Evolutionary conservation across 2,797 vertebrate species (phyloP), one percentile per base, ranked within the genome.

Genomic region (Takifugu ocellatus): DNA sequence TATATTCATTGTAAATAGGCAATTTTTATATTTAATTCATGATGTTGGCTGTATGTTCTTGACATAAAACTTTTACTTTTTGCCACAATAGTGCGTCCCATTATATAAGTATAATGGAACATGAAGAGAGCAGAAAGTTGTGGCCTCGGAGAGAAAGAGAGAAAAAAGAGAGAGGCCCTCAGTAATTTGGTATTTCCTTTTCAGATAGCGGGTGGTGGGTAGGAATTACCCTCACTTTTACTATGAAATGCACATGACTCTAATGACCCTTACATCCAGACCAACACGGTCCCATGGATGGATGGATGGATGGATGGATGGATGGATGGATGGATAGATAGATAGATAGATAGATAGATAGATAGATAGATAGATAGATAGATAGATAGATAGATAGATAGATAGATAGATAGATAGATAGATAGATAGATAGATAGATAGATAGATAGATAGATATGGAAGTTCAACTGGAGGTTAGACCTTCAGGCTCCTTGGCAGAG

Each of bases 151-250:
- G 6, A 45, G 27, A 25, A 16, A 49, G 36, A 39, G 26, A 36
- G 27, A 49, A 8, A 25, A 36, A 8, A 61, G 21, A 48, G 42
- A 26, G 53, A 76, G 72, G 70, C 57, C 76, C 76, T 79, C 60
- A 53, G 74, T 88, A 88, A 89, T 88, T 83, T 87, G 87, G 87
- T 85, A 89, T 88, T 90, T 90, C 87, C 85, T 87, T 83, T 81
- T 81, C 63, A 69, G 77, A 78, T 57, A 58, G 59, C 78, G 68
- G 84, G 45, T 24, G 68, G 83, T 79, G 72, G 78, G 79, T 71
- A 77, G 68, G 66, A 72, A 78, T 39, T 83, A 73, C 72, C 76
- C 81, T 78, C 43, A 45, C 43, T 84, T 79, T 72, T 36, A 64
- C 53, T 45, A 49, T 50, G 51, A 54, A 66, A 43, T 31, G n/a